phyloP scores from a whole-genome alignment of 2,888 invertebrate genomes.

The Cephus rjabovi region DNA sequence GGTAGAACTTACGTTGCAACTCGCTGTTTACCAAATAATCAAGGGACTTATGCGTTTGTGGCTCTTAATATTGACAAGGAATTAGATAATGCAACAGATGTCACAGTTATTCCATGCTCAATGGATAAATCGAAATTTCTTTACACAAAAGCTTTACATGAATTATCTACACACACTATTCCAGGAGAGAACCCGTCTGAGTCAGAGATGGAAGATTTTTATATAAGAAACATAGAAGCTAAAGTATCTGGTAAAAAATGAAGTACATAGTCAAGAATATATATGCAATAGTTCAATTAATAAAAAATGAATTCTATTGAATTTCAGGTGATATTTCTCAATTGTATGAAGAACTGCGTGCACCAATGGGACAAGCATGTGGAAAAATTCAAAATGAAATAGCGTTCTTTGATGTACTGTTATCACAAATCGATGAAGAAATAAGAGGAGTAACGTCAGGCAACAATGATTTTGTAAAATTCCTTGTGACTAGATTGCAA shows the following conservation, averaged over 20 bases:
- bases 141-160: constrained; percentile 30
- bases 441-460: constrained; percentile 54
- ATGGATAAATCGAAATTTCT: constrained; percentile 30
- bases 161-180: constrained; percentile 22
- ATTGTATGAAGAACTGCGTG: constrained; percentile 28
- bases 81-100: constrained; percentile 60
- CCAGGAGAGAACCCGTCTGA: constrained; percentile 28
- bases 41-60: constrained; percentile 67
- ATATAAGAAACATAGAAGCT: constrained; percentile 35
- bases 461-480: constrained; percentile 35
- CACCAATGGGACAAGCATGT: constrained; percentile 23
- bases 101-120: constrained; percentile 44
- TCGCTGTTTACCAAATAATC: constrained; percentile 63
- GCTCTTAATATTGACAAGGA: constrained; percentile 65
- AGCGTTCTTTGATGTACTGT: constrained; percentile 63
- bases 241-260: constrained; percentile 30
- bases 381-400: constrained; percentile 51
- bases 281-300: constrained; percentile 12
- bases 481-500: constrained; percentile 33
- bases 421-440: constrained; percentile 65
- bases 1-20: constrained; percentile 68
- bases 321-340: constrained; percentile 44
- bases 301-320: constrained; percentile 61
- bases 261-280: neutral
- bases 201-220: constrained; percentile 39